Conservation (phyloP, 2,888 invertebrate genomes). For the Drosophila recens region DNA sequence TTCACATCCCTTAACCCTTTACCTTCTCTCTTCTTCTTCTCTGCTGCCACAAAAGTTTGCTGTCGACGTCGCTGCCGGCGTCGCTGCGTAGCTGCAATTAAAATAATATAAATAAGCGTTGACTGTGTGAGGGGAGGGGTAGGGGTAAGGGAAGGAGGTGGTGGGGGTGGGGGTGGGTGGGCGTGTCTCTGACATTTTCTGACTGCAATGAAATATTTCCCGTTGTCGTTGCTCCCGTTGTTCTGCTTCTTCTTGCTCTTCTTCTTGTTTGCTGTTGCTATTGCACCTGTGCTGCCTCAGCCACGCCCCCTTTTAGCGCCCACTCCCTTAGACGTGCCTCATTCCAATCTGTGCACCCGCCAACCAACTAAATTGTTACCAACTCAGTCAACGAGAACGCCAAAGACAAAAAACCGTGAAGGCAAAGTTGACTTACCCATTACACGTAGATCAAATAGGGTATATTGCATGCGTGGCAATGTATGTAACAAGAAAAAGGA, state of each 20-base stretch:
- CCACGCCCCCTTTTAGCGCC: neutral
- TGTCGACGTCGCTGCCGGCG: slow-evolving; percentile 1
- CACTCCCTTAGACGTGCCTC: neutral
- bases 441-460: neutral
- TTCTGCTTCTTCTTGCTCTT: slow-evolving; percentile 5
- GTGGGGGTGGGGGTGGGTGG: neutral
- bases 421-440: slow-evolving; percentile 15
- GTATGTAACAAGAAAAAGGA: neutral
- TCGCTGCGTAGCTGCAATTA: slow-evolving; percentile 56
- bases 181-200: slow-evolving; percentile 35
- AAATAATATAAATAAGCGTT: slow-evolving; percentile 63
- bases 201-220: slow-evolving; percentile 59
- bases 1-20: too few species aligned
- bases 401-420: slow-evolving; percentile 29
- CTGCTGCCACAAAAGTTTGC: slow-evolving; percentile 3
- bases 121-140: slow-evolving; percentile 4
- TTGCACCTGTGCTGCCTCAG: slow-evolving; percentile 30
- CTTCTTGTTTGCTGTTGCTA: slow-evolving; percentile 8
- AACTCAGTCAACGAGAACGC: slow-evolving; percentile 42
- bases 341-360: slow-evolving; percentile 1
- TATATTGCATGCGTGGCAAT: neutral
- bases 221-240: slow-evolving; percentile 26
- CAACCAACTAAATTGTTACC: slow-evolving; percentile 35
- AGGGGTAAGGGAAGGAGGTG: neutral
- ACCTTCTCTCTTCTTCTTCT: neutral